phyloP scores from a whole-genome alignment of 1,140 invertebrate genomes.

The Eriosoma lanigerum region DNA sequence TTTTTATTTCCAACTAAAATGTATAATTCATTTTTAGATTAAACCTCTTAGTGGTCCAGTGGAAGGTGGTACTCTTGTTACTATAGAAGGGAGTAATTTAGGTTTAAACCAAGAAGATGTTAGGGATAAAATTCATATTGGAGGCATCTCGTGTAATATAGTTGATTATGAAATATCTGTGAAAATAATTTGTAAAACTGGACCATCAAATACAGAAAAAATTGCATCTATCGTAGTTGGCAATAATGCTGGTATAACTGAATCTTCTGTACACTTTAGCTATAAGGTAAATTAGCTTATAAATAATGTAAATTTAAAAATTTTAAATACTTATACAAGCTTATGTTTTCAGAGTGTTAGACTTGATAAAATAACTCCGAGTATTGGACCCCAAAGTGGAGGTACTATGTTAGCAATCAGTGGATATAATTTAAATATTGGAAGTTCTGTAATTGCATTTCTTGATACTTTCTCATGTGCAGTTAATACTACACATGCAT shows the following conservation, averaged over 20 bases:
- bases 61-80: constrained; percentile 92
- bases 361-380: constrained; percentile 78
- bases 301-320: neutral
- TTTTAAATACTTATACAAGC: neutral
- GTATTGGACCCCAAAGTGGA: constrained; percentile 87
- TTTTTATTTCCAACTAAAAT: neutral
- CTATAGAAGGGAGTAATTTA: constrained; percentile 94
- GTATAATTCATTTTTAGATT: constrained; percentile 66
- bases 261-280: constrained; percentile 84
- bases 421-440: constrained; percentile 91
- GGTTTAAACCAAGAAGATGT: constrained; percentile 89
- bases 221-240: constrained; percentile 82
- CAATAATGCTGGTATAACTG: constrained; percentile 84
- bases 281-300: constrained; percentile 67
- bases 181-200: constrained; percentile 84
- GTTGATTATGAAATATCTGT: constrained; percentile 90
- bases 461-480: constrained; percentile 86
- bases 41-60: constrained; percentile 91
- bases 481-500: constrained; percentile 84
- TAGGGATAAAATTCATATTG: constrained; percentile 85
- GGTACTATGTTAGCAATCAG: constrained; percentile 89
- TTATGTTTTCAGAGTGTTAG: constrained; percentile 66
- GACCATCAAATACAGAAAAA: constrained; percentile 70
- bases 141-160: constrained; percentile 82
- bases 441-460: constrained; percentile 82